These are phyloP conservation scores for Paratrypauchen microcephalus DNA, from an alignment of 2,797 vertebrate species.

Conservation along the genomic window DNA sequence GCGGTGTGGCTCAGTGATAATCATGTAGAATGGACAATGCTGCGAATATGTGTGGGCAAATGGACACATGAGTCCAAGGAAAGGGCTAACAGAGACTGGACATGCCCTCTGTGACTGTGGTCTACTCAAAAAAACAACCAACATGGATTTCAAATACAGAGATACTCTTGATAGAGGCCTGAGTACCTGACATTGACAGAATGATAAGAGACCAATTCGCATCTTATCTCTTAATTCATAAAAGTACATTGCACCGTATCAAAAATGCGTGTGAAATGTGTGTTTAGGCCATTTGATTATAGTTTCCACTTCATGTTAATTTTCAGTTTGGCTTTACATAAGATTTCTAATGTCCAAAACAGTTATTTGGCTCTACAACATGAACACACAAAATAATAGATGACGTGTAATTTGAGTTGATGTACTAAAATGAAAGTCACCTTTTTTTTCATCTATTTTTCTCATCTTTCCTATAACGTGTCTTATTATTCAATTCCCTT, in stretches of 20 bases:
- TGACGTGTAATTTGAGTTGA: not conserved
- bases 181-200: not conserved
- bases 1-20: conserved; percentile 75
- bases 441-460: not conserved
- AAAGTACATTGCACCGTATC: too few relatives aligned
- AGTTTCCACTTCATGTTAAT: not conserved
- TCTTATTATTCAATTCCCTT: conserved; percentile 6
- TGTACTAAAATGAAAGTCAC: too few relatives aligned
- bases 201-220: not conserved
- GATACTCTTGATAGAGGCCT: not conserved
- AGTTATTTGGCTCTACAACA: not conserved
- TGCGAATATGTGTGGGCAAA: conserved; percentile 68
- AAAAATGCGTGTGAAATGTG: too few relatives aligned
- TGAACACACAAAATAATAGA: not conserved
- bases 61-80: conserved; percentile 62
- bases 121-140: conserved; percentile 69
- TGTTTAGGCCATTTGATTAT: too few relatives aligned
- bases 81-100: conserved; percentile 63
- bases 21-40: conserved; percentile 76
- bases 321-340: not conserved
- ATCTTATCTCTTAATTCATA: not conserved
- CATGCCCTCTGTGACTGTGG: conserved; percentile 57
- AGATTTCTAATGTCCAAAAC: not conserved
- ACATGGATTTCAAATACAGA: conserved; percentile 47
- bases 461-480: not conserved